Base-by-base conservation (phyloP, 2,888 invertebrate genomes). In the Macrophya annulata region DNA sequence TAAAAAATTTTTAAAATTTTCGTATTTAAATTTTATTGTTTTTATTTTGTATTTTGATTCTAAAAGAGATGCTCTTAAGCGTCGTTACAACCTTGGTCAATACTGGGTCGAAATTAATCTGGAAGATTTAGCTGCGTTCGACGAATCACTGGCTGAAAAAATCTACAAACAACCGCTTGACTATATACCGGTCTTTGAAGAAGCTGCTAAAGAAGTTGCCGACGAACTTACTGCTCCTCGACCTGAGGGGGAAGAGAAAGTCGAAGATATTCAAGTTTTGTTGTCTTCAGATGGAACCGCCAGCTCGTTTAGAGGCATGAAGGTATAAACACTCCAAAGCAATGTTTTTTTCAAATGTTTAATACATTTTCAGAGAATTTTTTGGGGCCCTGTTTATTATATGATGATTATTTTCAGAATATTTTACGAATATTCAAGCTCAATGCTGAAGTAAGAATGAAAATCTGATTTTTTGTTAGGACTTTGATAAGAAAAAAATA, bases 151-250 rank as follows among this genome's bases (percentile, higher is more conserved):
- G 77, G 98, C 98, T 9, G 99, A 99, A 90, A 98, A 98, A 93
- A 93, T 99, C 43, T 96, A 97, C 89, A 99, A 99, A 91, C 96
- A 97, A 87, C 99, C 99, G 0, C 96, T 98, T 0, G 99, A 99
- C 92, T 98, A 98, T 94, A 94, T 99, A 85, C 97, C 98, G 17
- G 95, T 99, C 89, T 97, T 99, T 92, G 99, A 99, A 94, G 99
- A 99, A 93, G 99, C 99, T 59, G 98, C 98, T 0, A 98, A 96
- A 93, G 99, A 99, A 94, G 97, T 99, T 74, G 99, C 98, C 0
- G 99, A 99, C 95, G 99, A 99, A 94, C 94, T 99, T 31, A 99
- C 99, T 21, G 96, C 97, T 15, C 99, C 99, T 0, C 95, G 99
- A 85, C 98, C 98, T 0, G 97, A 97, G 90, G 98, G 97, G 0